phyloP scores from a whole-genome alignment of 2,113 vertebrate species.

The Geococcyx californianus region DNA sequence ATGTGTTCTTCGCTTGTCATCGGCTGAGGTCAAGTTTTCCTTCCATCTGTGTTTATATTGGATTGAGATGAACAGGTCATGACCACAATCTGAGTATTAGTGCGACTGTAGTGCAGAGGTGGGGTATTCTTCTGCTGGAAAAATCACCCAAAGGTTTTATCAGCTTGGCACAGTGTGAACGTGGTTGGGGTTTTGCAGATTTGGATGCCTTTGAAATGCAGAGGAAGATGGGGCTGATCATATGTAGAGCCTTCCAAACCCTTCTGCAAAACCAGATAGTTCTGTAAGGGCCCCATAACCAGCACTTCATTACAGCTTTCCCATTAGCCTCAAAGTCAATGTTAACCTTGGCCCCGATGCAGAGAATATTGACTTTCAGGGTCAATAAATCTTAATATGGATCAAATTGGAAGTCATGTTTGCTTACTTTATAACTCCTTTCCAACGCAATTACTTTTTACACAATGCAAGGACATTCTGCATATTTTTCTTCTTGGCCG shows the following conservation, averaged over 20 bases:
- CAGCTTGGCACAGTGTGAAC: neutral
- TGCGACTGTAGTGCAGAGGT: neutral
- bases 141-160: neutral
- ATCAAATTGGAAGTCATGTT: slow-evolving; percentile 55
- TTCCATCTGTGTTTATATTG: slow-evolving; percentile 14
- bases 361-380: slow-evolving; percentile 58
- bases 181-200: neutral
- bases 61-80: neutral
- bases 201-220: neutral
- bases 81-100: neutral
- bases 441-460: slow-evolving; percentile 46
- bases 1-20: neutral
- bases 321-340: slow-evolving; percentile 28
- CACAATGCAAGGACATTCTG: slow-evolving; percentile 35
- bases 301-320: slow-evolving; percentile 29
- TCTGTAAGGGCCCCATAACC: slow-evolving; percentile 3
- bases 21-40: neutral
- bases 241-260: neutral
- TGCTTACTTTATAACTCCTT: slow-evolving; percentile 48
- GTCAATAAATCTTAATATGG: slow-evolving; percentile 63
- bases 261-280: neutral
- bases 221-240: neutral
- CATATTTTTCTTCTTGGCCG: slow-evolving; percentile 19
- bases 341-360: slow-evolving; percentile 45
- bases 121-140: neutral